Conservation (phyloP, 2,888 invertebrate genomes). For the Orchestes rusci region DNA sequence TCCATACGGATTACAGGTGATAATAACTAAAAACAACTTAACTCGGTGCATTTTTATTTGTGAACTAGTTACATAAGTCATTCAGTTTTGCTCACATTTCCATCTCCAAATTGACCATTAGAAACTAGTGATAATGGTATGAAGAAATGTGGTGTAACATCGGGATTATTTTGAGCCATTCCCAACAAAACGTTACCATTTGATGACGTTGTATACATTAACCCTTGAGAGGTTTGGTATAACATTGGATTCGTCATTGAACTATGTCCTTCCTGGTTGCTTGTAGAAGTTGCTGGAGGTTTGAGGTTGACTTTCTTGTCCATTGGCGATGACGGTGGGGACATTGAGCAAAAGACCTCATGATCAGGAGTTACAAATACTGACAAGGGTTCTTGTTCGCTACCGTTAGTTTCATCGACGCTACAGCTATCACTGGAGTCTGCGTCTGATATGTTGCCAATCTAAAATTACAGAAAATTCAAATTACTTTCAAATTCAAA, state of each 20-base stretch:
- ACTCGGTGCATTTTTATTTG: too few species aligned
- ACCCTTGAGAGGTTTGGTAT: conserved; percentile 45
- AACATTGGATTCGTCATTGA: conserved; percentile 36
- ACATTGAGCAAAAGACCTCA: conserved; percentile 27
- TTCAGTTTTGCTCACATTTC: too few species aligned
- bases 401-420: conserved; percentile 38
- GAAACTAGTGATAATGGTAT: conserved; percentile 61
- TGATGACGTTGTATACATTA: conserved; percentile 46
- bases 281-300: conserved; percentile 17
- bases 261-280: conserved; percentile 22
- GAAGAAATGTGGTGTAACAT: conserved; percentile 56
- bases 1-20: too few species aligned
- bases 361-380: conserved; percentile 30
- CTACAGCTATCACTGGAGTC: conserved; percentile 42
- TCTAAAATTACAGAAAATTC: conserved; percentile 38
- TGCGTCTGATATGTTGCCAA: conserved; percentile 41
- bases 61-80: too few species aligned
- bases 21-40: too few species aligned
- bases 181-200: conserved; percentile 45
- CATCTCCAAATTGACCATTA: too few species aligned
- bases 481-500: background rate
- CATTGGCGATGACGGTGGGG: conserved; percentile 30
- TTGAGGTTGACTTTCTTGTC: conserved; percentile 21
- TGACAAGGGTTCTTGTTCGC: conserved; percentile 30
- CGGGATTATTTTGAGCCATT: conserved; percentile 38